phyloP scores from a whole-genome alignment of 2,888 invertebrate genomes.

The Aelia acuminata region DNA sequence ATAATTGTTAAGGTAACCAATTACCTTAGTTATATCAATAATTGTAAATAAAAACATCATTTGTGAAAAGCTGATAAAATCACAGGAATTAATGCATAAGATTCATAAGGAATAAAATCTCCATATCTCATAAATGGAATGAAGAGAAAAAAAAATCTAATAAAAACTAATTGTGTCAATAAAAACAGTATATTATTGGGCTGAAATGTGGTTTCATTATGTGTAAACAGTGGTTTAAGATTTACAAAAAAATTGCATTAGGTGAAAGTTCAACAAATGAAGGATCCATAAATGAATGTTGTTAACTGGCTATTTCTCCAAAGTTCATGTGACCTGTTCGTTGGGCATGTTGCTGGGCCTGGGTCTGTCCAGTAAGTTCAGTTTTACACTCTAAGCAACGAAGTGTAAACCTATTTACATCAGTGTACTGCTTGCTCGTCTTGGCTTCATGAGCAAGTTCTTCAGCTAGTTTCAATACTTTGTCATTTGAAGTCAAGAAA shows the following conservation, averaged over 20 bases:
- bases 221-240: not conserved
- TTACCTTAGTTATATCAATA: not conserved
- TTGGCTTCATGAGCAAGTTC: constrained; percentile 90
- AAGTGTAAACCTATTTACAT: constrained; percentile 87
- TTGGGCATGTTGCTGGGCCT: constrained; percentile 89
- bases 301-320: constrained; percentile 76
- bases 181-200: constrained; percentile 9
- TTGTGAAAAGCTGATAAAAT: not conserved
- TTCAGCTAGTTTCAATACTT: constrained; percentile 83
- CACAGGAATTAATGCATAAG: not conserved
- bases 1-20: not conserved
- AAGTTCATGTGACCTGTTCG: constrained; percentile 86
- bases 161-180: not conserved
- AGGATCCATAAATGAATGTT: not conserved
- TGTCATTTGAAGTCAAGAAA: constrained; percentile 82
- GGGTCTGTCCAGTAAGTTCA: constrained; percentile 82
- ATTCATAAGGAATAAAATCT: not conserved
- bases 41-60: not conserved
- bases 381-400: constrained; percentile 87
- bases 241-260: constrained; percentile 35
- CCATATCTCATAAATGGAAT: not conserved
- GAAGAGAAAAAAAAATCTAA: not conserved
- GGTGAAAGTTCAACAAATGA: constrained; percentile 18
- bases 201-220: not conserved
- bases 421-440: constrained; percentile 90